Evolutionary conservation across 23 tunicate genomes (phyloP).

Genomic region (Aplidium turbinatum): DNA sequence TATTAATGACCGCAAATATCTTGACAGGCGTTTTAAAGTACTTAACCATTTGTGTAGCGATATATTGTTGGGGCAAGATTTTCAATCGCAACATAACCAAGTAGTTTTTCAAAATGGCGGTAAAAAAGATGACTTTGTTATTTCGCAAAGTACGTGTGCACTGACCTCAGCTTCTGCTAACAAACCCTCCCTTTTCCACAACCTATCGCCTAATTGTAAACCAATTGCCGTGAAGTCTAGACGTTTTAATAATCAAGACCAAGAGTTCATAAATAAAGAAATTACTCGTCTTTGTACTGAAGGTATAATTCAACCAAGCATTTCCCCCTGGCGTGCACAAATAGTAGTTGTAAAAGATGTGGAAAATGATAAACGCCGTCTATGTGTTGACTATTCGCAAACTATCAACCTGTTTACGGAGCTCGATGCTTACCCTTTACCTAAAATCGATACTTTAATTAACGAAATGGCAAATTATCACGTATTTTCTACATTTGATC

Average conservation of each 20-base stretch:
- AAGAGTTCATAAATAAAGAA: not conserved
- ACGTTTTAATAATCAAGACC: not conserved
- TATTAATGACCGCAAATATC: no score
- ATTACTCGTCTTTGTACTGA: not conserved
- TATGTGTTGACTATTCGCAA: no score
- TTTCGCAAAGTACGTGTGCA: no score
- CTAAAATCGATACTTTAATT: not conserved
- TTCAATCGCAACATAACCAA: no score
- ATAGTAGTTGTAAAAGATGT: not conserved
- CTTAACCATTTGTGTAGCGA: no score
- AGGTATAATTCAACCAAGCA: slow-evolving; percentile 7
- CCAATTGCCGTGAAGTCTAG: not conserved
- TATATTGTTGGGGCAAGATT: no score
- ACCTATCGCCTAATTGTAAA: not conserved
- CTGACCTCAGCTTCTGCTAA: no score
- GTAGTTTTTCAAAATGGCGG: no score
- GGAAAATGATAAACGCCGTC: not conserved
- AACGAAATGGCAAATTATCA: slow-evolving; percentile 1
- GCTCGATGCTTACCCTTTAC: slow-evolving; percentile 31
- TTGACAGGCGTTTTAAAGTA: no score
- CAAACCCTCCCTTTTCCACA: no score
- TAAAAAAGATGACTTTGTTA: no score
- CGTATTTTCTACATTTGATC: slow-evolving; percentile 2
- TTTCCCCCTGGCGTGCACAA: slow-evolving; percentile 10
- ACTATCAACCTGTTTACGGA: not conserved